phyloP scores from a whole-genome alignment of 2,113 vertebrate genomes.

The Dendropsophus ebraccatus region DNA sequence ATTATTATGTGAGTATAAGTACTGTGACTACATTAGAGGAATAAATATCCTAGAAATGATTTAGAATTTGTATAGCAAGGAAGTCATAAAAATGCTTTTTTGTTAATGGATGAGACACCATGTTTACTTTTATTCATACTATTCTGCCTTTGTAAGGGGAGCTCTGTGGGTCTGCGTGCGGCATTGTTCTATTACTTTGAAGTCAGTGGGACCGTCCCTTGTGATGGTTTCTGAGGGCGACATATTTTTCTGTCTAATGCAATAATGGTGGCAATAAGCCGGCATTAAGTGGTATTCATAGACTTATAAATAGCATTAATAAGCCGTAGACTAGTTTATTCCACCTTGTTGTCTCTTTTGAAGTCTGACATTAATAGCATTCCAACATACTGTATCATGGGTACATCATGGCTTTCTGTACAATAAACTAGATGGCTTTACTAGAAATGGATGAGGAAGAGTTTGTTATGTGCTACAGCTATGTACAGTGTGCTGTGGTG shows the following conservation, averaged over 20 bases:
- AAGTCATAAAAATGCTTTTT: not conserved
- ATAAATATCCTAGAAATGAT: too few species aligned
- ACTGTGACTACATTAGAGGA: not conserved
- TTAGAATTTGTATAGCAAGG: not conserved
- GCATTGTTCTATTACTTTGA: constrained; percentile 1
- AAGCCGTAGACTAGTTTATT: not conserved
- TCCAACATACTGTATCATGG: not conserved
- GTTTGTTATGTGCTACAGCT: not conserved
- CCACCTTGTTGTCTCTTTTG: not conserved
- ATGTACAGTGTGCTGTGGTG: not conserved
- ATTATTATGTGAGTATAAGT: not conserved
- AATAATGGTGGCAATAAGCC: too few species aligned
- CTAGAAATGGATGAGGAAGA: not conserved
- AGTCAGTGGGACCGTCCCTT: not conserved
- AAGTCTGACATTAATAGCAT: constrained; percentile 1
- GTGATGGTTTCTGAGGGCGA: not conserved
- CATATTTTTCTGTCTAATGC: not conserved
- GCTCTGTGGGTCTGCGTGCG: not conserved
- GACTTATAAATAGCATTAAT: constrained; percentile 18
- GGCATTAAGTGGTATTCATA: constrained; percentile 15
- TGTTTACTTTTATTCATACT: not conserved
- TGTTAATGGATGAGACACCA: not conserved
- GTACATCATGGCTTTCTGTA: not conserved
- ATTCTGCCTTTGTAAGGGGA: not conserved
- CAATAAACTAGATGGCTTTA: not conserved